Evolutionary conservation across 2,797 vertebrate species (phyloP), one percentile per base, ranked within the genome.

Genomic region (Triplophysa yarkandensis): DNA sequence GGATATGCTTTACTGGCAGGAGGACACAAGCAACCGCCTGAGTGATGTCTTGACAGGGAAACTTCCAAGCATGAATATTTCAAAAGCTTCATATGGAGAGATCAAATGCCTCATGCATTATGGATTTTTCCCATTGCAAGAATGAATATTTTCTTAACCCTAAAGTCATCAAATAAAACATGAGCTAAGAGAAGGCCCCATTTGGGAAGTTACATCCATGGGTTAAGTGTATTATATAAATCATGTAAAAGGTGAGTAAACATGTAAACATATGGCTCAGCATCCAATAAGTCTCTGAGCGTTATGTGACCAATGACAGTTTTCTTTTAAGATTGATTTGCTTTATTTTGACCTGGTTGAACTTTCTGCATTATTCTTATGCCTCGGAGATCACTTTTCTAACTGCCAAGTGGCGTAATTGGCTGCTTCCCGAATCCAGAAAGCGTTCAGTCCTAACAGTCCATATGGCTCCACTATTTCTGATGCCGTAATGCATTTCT

Each of bases 381-480:
- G 43, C 58, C 34, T 80, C 68, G 57, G 61, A 39, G 57, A 57
- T 77, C 28, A 71, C 75, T 71, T 71, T 44, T 44, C 75, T 60
- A 80, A 67, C n/a, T 8, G 28, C 39, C 8, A 28, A 68, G 64
- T 52, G 76, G 63, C 76, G 58, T 69, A 63, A 80, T 76, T 68
- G 65, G 70, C 68, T 76, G 46, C 74, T 76, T 78, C 62, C 71
- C 68, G 68, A 77, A 67, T 78, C 81, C 80, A 78, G 75, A 65
- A 74, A 48, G 50, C 50, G 48, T 78, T 78, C 78, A 76, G 69
- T 41, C 75, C 69, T 44, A 65, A 58, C 48, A 57, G 39, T 60
- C 76, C 81, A 82, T 82, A 80, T 76, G 78, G 78, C 77, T 74
- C 68, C 72, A 78, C 71, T 76, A 74, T 64, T 74, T 82, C 76